Evolutionary conservation across 1,140 invertebrate species (phyloP).

Genomic region (Bombus pyrosoma): DNA sequence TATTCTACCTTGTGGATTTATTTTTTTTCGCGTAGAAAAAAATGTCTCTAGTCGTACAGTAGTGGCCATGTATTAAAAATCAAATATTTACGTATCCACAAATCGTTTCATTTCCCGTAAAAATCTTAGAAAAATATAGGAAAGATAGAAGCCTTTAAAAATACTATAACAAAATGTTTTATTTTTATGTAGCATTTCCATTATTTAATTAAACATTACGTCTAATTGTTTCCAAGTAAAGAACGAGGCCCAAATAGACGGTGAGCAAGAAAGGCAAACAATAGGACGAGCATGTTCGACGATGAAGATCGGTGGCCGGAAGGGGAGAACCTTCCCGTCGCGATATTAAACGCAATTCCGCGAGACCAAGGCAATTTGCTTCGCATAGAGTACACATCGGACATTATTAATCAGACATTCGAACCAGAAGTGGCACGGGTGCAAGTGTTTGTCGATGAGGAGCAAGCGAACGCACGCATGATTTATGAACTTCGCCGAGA

Average conservation of each 20-base stretch:
- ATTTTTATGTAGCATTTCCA: neutral
- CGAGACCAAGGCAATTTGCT: conserved; percentile 14
- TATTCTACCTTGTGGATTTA: neutral
- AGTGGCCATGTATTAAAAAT: neutral
- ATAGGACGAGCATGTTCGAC: neutral
- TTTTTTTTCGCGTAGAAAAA: neutral
- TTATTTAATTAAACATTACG: neutral
- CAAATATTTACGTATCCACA: neutral
- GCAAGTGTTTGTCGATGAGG: conserved; percentile 21
- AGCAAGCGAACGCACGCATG: conserved; percentile 31
- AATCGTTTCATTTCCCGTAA: neutral
- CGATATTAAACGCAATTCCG: conserved; percentile 38
- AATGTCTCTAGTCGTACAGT: neutral
- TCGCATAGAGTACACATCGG: conserved; percentile 17
- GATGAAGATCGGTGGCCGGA: conserved; percentile 1
- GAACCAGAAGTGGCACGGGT: neutral
- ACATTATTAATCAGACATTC: conserved; percentile 40
- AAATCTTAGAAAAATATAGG: neutral
- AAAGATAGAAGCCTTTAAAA: neutral
- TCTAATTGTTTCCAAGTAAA: neutral
- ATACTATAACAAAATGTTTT: neutral
- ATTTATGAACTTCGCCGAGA: conserved; percentile 40
- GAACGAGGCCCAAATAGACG: neutral
- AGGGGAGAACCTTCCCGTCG: neutral
- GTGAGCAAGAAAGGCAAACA: conserved; percentile 10